phyloP scores from a whole-genome alignment of 2,797 vertebrate species.

The Thalassophryne amazonica region DNA sequence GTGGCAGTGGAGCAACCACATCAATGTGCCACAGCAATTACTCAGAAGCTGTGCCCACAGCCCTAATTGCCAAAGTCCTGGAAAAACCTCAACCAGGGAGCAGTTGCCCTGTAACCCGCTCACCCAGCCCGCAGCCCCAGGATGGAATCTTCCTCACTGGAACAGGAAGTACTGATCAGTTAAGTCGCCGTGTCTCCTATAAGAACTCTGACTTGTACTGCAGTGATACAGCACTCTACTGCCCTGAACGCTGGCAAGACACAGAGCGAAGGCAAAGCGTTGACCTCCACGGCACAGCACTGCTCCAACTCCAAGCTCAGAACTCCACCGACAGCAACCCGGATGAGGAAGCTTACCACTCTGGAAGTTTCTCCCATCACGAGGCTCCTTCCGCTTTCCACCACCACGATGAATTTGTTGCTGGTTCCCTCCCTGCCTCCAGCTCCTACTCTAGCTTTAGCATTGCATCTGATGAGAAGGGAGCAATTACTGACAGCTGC shows the following conservation, averaged over 20 bases:
- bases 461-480: conserved; percentile 88
- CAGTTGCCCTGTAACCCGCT: conserved; percentile 81
- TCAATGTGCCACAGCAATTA: conserved; percentile 83
- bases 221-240: conserved; percentile 93
- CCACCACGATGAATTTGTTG: conserved; percentile 72
- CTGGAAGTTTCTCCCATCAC: conserved; percentile 81
- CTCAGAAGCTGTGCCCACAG: conserved; percentile 83
- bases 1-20: conserved; percentile 68
- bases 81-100: conserved; percentile 88
- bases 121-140: conserved; percentile 79
- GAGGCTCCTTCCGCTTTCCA: conserved; percentile 82
- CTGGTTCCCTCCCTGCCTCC: conserved; percentile 84
- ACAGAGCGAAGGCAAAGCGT: conserved; percentile 83
- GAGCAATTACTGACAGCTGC: conserved; percentile 51
- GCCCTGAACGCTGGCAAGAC: conserved; percentile 82
- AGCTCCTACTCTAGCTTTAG: conserved; percentile 97
- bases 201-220: conserved; percentile 88
- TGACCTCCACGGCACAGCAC: conserved; percentile 79
- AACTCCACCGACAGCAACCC: conserved; percentile 88
- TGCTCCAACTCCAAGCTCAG: conserved; percentile 81
- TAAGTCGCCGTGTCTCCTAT: conserved; percentile 75
- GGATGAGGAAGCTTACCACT: conserved; percentile 85
- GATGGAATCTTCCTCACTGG: conserved; percentile 79
- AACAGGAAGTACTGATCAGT: conserved; percentile 78
- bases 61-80: conserved; percentile 87